phyloP scores from a whole-genome alignment of 2,797 vertebrate species.

The Peromyscus attwateri region DNA sequence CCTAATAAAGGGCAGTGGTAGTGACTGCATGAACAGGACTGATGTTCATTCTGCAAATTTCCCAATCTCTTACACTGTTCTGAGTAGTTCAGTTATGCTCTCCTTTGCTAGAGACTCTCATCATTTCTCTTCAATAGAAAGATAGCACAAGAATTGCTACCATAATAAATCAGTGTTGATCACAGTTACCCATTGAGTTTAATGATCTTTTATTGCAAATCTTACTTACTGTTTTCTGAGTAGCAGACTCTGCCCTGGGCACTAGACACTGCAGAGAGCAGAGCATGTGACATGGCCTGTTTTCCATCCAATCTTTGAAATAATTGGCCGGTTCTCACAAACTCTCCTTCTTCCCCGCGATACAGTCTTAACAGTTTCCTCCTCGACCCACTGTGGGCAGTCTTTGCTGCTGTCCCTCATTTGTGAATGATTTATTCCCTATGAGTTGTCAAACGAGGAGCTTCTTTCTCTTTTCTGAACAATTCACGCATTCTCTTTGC shows the following conservation, averaged over 20 bases:
- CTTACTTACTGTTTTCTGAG: not conserved
- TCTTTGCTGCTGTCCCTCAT: not conserved
- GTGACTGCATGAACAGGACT: slow-evolving; percentile 15
- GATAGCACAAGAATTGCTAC: not conserved
- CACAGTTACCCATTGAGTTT: not conserved
- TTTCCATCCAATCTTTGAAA: not conserved
- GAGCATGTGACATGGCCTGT: not conserved
- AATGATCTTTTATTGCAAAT: not conserved
- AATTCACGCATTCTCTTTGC: not conserved
- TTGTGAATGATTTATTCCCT: not conserved
- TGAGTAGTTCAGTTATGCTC: not conserved
- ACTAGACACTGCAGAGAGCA: not conserved
- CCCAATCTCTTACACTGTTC: not conserved
- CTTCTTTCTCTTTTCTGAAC: not conserved
- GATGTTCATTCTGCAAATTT: slow-evolving; percentile 11
- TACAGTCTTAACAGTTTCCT: not conserved
- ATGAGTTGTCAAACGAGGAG: not conserved
- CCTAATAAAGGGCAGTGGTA: slow-evolving; percentile 13
- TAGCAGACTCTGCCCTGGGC: not conserved
- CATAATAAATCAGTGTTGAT: not conserved
- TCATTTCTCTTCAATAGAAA: not conserved
- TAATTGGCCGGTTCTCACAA: not conserved
- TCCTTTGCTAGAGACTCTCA: not conserved
- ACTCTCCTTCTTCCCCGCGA: not conserved
- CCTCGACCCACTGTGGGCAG: not conserved